Conservation (phyloP, 2,113 vertebrate species). For the Nymphicus hollandicus region DNA sequence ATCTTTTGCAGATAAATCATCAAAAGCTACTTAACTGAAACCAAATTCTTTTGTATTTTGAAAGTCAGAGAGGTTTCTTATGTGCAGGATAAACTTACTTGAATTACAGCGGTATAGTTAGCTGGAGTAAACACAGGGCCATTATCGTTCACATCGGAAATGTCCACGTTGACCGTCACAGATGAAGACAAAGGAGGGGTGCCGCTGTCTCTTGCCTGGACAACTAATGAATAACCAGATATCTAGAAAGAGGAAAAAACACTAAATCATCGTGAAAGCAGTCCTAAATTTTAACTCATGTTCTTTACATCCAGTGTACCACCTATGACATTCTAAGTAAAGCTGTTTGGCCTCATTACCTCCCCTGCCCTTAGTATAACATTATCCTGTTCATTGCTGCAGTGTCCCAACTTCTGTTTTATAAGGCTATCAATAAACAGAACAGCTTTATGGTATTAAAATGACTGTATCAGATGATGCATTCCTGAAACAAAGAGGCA, state of each 20-base stretch:
- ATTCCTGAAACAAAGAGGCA: conserved; percentile 7
- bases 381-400: not conserved
- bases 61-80: conserved; percentile 30
- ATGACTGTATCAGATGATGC: not conserved
- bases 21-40: conserved; percentile 19
- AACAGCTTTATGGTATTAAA: conserved; percentile 7
- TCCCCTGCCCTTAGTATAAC: not conserved
- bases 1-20: not conserved
- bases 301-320: not conserved
- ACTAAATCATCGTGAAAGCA: not conserved
- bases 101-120: conserved; percentile 92
- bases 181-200: conserved; percentile 87
- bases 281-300: not conserved
- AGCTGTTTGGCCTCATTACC: not conserved
- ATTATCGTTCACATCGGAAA: conserved; percentile 96
- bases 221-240: conserved; percentile 85
- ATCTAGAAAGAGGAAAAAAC: conserved; percentile 74
- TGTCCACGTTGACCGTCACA: conserved; percentile 88
- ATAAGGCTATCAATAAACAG: not conserved
- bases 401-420: not conserved
- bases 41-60: conserved; percentile 12
- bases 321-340: not conserved
- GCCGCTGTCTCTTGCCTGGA: conserved; percentile 89
- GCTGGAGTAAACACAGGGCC: conserved; percentile 88
- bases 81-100: conserved; percentile 74